Base-by-base conservation (phyloP, 2,797 vertebrate genomes). In the Emys orbicularis region DNA sequence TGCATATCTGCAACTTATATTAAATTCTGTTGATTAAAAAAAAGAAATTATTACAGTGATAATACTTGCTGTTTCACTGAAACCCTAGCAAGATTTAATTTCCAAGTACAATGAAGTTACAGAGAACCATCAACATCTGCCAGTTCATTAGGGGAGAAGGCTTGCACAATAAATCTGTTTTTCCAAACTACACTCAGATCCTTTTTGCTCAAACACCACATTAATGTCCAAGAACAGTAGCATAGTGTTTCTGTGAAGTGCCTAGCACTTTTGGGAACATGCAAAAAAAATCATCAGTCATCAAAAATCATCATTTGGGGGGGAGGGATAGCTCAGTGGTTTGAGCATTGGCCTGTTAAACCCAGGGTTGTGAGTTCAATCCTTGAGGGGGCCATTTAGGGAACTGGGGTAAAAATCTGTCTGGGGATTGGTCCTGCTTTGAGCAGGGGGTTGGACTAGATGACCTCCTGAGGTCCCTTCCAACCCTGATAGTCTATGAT, bases 1-100 rank as follows among this genome's bases (percentile, higher is more conserved):
- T 6, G 68, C 97, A 54, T 88, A 95, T 89, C 99, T 99, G 98
- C 99, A 99, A 90, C 94, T 94, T 89, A 98, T 94, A 81, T 97
- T 98, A 97, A 98, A 91, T 92, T 98, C 98, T 98, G 80, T 81
- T 61, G 37, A 23, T 81, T 31, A 82, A 95, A 94, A 31, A 74
- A 82, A 11, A 59, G 77, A 15, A 2, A 89, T 79, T 31, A 79
- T 95, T 87, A 91, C 44, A 88, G 72, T 23, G 59, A 3, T 56
- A 52, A 49, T 2, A 72, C 7, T 23, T 57, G 49, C 9, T 79
- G 7, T 15, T 89, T 74, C 29, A 50, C 21, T n/a, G 29, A 92
- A 87, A 44, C 56, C 5, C 1, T 61, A 4, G 29, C 83, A 87
- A 84, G 68, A 0, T 59, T 44, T 93, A 85, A 19, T 90, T 94